phyloP scores from a whole-genome alignment of 1,140 invertebrate species.

The Druon quercuslanigerum region DNA sequence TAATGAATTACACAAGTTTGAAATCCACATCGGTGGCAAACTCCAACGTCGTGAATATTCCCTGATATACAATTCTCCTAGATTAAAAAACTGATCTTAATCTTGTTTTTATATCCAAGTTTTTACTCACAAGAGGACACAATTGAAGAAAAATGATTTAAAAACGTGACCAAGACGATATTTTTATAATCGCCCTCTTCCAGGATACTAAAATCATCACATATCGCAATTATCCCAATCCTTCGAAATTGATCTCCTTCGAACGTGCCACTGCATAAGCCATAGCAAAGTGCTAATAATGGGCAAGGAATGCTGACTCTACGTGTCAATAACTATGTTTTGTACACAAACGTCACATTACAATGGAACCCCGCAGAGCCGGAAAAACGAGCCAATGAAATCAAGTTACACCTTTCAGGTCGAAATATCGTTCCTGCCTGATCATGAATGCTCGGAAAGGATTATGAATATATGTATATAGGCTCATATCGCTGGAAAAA shows the following conservation, averaged over 20 bases:
- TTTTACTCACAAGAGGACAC: not conserved
- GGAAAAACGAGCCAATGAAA: conserved; percentile 56
- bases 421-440: conserved; percentile 51
- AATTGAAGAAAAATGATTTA: conserved; percentile 18
- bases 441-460: conserved; percentile 54
- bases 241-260: conserved; percentile 55
- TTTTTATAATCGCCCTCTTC: conserved; percentile 20
- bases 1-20: no score
- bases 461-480: conserved; percentile 54
- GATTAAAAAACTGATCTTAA: no score
- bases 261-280: conserved; percentile 58
- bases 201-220: conserved; percentile 31
- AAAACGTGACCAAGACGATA: conserved; percentile 33
- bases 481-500: conserved; percentile 15
- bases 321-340: conserved; percentile 69
- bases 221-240: conserved; percentile 58
- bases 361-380: conserved; percentile 53
- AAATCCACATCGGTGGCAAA: no score
- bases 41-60: no score
- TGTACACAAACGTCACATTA: conserved; percentile 66
- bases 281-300: conserved; percentile 31
- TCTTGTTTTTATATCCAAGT: no score
- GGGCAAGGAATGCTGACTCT: conserved; percentile 49
- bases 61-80: no score
- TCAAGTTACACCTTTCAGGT: conserved; percentile 53